Evolutionary conservation across 2,797 vertebrate species (phyloP), one percentile per base, ranked within the genome.

Genomic region (Buphagus erythrorhynchus): DNA sequence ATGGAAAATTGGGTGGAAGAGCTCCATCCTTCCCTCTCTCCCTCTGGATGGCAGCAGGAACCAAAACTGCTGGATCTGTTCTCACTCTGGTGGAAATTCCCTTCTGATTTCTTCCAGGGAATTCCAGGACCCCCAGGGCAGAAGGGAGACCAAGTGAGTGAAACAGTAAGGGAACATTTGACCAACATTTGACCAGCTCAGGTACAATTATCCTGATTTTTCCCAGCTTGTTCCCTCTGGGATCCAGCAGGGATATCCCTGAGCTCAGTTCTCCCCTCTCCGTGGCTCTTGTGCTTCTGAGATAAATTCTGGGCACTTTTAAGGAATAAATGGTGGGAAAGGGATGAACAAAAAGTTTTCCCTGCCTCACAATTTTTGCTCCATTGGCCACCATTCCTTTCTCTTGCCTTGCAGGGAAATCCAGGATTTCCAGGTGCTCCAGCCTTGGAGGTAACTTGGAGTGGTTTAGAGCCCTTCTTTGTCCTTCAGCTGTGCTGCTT

Each of bases 61-160:
- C 8, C 0, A 0, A 28, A 90, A 79, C 2, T 26, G 13, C 13
- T 66, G 33, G 51, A 55, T 58, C 36, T 48, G 5, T 52, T 65
- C 72, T 28, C 65, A 61, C 6, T 14, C 35, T 6, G 9, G 11
- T 65, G 45, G 43, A 38, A 85, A 61, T 71, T 55, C 22, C 75
- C 19, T 49, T 87, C 74, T 66, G 15, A 6, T 93, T 20, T 75
- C 35, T 96, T 95, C 36, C 76, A 99, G 99, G 99, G 99, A 71
- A 79, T 97, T 20, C 98, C 93, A 2, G 99, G 99, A 77, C 95
- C 96, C 20, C 52, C 98, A 28, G 99, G 99, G 48, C 96, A 97
- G 35, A 99, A 99, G 95, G 99, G 99, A 92, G 98, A 99, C 24
- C 97, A 98, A 96, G 98, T 98, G 94, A 98, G 96, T 98, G 46